Base-by-base conservation (phyloP, 2,888 invertebrate genomes). In the Polydrusus pterygomalis region DNA sequence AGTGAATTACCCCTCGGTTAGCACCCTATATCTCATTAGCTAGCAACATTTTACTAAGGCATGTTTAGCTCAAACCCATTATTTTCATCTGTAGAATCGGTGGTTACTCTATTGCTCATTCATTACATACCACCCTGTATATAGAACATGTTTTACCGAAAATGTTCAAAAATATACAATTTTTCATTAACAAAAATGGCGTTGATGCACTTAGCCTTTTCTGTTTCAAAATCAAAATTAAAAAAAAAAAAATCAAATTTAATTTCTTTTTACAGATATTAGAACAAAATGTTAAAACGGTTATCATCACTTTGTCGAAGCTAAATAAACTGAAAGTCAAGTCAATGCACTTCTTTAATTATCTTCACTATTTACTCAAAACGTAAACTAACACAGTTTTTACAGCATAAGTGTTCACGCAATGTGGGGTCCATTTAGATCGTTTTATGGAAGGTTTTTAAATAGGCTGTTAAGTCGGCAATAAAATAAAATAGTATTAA, bases 271-370 rank as follows among this genome's bases (percentile, higher is more conserved):
- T 15, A 64, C 47, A 43, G 10, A 15, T 15, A 25, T 9, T 47
- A 25, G 45, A 45, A 25, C 13, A 64, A 47, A 45, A 9, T 64
- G 63, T 64, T 64, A 25, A 15, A 45, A 25, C 15, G 9, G 47
- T 25, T 45, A 40, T 63, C 20, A 25, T 64, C 47, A 25, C 25
- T 17, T 18, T 60, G 25, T 64, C 47, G 47, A 64, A 64, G 64
- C 40, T 15, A 38, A 17, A 40, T 18, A 60, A 60, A 60, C 58
- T 38, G 11, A 60, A 30, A 18, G 13, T 45, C 25, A 18, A 45
- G 45, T 45, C 63, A 20, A 45, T 63, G 69, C 60, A 69, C 69
- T 58, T 69, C 69, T 69, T 69, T 45, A 58, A 58, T 69, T 69
- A 58, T 64, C 58, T 47, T 18, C 43, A 30, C 34, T 69, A 47